A percentile compares a stretch with the other conserved stretches of the same genome.
Conservation (phyloP, 2,113 vertebrate species). For the Diadophis punctatus region DNA sequence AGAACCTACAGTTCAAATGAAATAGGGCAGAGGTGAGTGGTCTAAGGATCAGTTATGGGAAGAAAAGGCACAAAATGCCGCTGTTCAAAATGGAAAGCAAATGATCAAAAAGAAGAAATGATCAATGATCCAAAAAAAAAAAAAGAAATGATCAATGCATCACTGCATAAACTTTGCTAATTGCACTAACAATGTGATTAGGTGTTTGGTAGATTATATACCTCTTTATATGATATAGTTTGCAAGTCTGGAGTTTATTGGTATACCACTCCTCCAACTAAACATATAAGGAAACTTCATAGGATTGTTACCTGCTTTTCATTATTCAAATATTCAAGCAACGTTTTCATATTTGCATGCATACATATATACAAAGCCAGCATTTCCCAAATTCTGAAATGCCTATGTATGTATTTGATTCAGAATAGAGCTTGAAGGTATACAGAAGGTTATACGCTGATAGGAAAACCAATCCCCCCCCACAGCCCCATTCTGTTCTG, state of each 20-base stretch:
- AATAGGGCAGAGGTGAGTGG: background rate
- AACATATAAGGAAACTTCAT: background rate
- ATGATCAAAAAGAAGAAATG: background rate
- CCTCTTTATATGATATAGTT: background rate
- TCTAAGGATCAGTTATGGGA: background rate
- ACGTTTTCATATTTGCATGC: background rate
- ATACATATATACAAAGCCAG: background rate
- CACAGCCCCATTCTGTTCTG: background rate
- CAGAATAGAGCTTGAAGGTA: background rate
- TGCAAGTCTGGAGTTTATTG: background rate
- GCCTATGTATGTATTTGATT: background rate
- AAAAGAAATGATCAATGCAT: background rate
- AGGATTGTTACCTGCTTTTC: background rate
- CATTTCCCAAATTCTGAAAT: background rate
- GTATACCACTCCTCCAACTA: background rate
- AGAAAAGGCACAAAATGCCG: background rate
- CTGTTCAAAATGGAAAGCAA: background rate
- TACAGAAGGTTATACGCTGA: background rate
- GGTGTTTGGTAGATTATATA: background rate
- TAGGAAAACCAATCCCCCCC: background rate
- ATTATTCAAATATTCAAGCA: background rate
- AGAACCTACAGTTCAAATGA: slow-evolving; percentile 62
- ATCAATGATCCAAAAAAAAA: background rate
- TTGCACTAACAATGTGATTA: background rate
- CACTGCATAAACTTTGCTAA: background rate